A percentile compares a stretch with the other conserved stretches of the same genome.
phyloP scores from a whole-genome alignment of 2,888 invertebrate species.

The Meteorus cinctellus region DNA sequence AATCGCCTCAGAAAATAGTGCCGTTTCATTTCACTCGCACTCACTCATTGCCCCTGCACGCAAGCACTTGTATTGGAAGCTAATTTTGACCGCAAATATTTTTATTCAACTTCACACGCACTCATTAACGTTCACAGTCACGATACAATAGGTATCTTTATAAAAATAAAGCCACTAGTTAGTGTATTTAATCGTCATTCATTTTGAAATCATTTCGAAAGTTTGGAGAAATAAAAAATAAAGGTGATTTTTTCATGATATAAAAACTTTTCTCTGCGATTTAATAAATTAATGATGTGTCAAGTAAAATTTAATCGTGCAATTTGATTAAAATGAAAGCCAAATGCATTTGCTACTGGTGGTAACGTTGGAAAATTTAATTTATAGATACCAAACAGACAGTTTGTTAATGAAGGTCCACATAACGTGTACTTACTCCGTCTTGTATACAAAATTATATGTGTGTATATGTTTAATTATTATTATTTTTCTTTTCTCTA shows the following conservation, averaged over 20 bases:
- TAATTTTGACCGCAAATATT: conserved; percentile 62
- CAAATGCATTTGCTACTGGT: background rate
- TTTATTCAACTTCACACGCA: conserved; percentile 54
- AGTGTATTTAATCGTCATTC: background rate
- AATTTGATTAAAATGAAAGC: conserved; percentile 15
- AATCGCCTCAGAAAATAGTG: conserved; percentile 54
- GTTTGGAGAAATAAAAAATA: background rate
- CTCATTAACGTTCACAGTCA: background rate
- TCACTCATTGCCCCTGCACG: conserved; percentile 48
- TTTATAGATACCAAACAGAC: background rate
- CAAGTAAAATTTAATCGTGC: background rate
- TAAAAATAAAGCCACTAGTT: background rate
- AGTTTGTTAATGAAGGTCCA: conserved; percentile 25
- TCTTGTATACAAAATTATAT: background rate
- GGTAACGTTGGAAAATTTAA: background rate
- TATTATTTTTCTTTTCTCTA: conserved; percentile 15
- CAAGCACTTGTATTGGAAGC: conserved; percentile 53
- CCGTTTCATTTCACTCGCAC: conserved; percentile 20
- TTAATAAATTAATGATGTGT: conserved; percentile 2
- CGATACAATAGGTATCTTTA: background rate
- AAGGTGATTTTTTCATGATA: background rate
- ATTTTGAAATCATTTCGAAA: background rate
- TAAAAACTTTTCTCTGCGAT: background rate
- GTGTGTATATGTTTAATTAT: conserved; percentile 2
- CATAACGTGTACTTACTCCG: conserved; percentile 5